Conservation (phyloP, 2,113 vertebrate genomes). For the Guaruba guarouba region DNA sequence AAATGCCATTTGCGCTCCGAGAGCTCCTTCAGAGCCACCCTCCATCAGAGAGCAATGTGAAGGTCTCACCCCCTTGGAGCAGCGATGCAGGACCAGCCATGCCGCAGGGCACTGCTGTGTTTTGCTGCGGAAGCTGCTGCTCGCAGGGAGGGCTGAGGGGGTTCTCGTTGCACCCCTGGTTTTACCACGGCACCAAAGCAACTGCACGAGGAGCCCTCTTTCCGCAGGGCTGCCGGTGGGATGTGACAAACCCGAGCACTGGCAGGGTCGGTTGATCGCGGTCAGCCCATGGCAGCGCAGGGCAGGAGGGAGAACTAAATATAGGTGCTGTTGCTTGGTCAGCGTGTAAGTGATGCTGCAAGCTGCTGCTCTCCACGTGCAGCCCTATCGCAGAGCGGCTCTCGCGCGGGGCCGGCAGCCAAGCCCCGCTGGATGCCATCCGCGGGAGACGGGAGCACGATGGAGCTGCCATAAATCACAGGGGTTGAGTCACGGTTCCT, state of each 20-base stretch:
- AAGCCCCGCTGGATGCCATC: neutral
- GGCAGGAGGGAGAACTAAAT: neutral
- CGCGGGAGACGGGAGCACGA: neutral
- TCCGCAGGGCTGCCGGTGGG: neutral
- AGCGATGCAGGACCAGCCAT: neutral
- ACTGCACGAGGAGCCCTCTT: neutral
- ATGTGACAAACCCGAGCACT: neutral
- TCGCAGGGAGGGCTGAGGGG: neutral
- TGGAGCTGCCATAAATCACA: neutral
- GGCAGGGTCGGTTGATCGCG: neutral
- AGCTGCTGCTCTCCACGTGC: neutral
- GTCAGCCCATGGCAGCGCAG: neutral
- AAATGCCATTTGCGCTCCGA: neutral
- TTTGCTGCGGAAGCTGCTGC: neutral
- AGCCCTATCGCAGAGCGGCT: neutral
- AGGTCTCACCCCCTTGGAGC: neutral
- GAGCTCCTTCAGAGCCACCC: neutral
- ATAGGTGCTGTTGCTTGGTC: neutral
- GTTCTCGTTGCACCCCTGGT: neutral
- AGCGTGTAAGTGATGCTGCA: rapidly evolving
- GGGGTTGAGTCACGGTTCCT: neutral
- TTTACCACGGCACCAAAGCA: neutral
- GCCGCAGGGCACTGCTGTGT: neutral
- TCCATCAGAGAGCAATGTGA: neutral
- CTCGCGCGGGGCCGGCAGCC: rapidly evolving